These are phyloP conservation scores for Semnornis frantzii DNA, from an alignment of 2,113 vertebrate genomes.

Conservation along the genomic window DNA sequence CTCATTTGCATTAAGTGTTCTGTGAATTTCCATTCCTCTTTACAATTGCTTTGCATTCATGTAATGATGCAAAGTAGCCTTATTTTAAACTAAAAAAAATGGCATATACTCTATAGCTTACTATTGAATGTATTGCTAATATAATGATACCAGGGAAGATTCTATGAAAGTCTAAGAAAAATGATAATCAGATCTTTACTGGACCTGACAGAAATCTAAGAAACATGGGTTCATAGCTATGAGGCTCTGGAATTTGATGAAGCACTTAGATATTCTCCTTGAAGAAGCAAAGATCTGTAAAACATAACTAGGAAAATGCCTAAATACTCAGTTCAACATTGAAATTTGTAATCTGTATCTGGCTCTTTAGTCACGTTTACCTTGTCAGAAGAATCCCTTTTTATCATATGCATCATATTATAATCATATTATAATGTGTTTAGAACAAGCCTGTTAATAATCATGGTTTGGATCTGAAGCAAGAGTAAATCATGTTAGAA, in stretches of 20 bases:
- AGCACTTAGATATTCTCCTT: background rate
- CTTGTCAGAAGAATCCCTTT: background rate
- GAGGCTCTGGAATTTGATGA: background rate
- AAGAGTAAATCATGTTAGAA: background rate
- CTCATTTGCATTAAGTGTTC: conserved; percentile 9
- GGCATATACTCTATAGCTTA: background rate
- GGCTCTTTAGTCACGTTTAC: background rate
- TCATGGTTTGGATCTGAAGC: background rate
- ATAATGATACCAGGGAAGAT: background rate
- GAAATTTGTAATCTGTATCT: background rate
- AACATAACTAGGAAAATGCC: background rate
- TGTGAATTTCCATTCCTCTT: background rate
- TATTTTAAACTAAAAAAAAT: background rate
- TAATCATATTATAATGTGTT: background rate
- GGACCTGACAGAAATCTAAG: background rate
- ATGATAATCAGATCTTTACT: background rate
- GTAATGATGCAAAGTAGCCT: background rate
- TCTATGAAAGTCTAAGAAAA: background rate
- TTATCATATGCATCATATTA: background rate
- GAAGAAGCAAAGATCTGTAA: background rate
- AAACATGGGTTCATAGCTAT: background rate
- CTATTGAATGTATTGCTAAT: background rate
- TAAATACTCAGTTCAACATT: background rate
- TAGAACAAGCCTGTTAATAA: background rate
- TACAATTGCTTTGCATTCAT: background rate